A percentile compares a stretch with the other conserved stretches of the same genome.
Conservation (phyloP, 1,140 invertebrate species). For the Caenorhabditis inopinata region DNA sequence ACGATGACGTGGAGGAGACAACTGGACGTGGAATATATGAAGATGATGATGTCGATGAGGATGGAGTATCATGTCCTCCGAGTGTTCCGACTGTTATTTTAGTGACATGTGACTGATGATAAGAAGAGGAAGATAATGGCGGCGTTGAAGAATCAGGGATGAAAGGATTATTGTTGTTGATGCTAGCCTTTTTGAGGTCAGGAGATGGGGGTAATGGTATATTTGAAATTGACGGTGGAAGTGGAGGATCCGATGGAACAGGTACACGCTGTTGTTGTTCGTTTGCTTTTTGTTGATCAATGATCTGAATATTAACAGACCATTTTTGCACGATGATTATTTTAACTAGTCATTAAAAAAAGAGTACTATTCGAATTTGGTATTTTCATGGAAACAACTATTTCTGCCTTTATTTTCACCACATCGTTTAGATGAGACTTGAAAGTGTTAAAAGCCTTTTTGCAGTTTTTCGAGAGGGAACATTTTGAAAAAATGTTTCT, state of each 20-base stretch:
- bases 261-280: background rate
- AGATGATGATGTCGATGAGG: background rate
- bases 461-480: no score
- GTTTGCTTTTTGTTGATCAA: background rate
- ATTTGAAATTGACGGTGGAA: background rate
- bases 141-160: background rate
- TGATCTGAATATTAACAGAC: no score
- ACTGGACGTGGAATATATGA: slow-evolving; percentile 17
- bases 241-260: background rate
- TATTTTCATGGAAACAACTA: no score
- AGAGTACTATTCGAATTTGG: no score
- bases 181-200: background rate
- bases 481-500: no score
- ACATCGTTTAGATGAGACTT: no score
- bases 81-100: background rate
- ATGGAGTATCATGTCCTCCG: background rate
- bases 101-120: background rate
- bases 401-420: no score
- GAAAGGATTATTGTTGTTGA: background rate
- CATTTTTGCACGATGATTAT: no score
- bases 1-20: background rate
- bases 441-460: no score
- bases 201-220: background rate
- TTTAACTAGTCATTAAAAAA: no score
- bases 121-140: background rate